These are phyloP conservation scores for Tetrax tetrax DNA, from an alignment of 2,113 vertebrate genomes.

Conservation along the genomic window DNA sequence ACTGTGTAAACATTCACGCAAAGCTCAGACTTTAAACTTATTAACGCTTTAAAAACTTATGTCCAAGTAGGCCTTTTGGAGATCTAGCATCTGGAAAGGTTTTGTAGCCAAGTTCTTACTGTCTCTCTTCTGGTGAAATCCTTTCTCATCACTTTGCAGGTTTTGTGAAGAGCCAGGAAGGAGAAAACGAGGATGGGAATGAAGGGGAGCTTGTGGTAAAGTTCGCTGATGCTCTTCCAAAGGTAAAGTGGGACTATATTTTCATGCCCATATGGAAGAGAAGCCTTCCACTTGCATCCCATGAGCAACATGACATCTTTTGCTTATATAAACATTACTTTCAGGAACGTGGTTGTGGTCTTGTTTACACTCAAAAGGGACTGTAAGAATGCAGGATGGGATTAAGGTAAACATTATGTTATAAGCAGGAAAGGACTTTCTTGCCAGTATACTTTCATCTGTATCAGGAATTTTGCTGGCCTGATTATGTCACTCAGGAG, in stretches of 20 bases:
- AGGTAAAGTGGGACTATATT: slow-evolving; percentile 77
- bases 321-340: background rate
- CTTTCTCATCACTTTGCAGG: slow-evolving; percentile 71
- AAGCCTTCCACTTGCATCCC: background rate
- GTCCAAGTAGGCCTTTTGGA: background rate
- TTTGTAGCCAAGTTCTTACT: background rate
- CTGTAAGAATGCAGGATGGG: background rate
- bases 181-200: slow-evolving; percentile 87
- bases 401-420: background rate
- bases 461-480: background rate
- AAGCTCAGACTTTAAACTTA: background rate
- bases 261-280: background rate
- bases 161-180: slow-evolving; percentile 91
- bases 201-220: slow-evolving; percentile 89
- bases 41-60: background rate
- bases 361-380: background rate
- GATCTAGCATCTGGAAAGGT: background rate
- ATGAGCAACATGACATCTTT: background rate
- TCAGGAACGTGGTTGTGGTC: background rate
- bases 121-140: background rate
- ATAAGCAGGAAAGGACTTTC: background rate
- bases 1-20: background rate
- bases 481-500: background rate
- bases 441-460: background rate
- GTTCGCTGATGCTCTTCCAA: slow-evolving; percentile 81